These are phyloP conservation scores for Acinonyx jubatus DNA, from an alignment of 2,113 vertebrate species.

Conservation along the genomic window DNA sequence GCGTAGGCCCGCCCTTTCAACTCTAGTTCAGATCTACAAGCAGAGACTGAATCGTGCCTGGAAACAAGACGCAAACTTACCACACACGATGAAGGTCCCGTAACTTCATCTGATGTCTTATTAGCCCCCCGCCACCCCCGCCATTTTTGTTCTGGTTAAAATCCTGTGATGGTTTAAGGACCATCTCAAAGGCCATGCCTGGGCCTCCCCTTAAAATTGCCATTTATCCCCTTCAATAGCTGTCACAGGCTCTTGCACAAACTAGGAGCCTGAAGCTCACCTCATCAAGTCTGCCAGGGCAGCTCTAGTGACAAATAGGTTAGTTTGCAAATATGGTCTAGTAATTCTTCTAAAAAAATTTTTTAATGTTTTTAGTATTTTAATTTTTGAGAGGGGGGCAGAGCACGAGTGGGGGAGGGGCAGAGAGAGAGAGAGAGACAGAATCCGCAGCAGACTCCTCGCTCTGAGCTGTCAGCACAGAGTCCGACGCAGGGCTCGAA, in stretches of 20 bases:
- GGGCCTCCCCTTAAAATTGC: neutral
- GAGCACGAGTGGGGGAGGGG: too few species aligned
- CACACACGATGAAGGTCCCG: accelerated
- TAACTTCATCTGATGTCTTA: too few species aligned
- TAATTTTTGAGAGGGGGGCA: too few species aligned
- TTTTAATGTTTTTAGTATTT: too few species aligned
- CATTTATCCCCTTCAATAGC: neutral
- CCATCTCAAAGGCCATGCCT: neutral
- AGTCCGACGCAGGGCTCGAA: too few species aligned
- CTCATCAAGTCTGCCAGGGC: neutral
- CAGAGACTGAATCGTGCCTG: neutral
- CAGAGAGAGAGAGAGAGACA: too few species aligned
- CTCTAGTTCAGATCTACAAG: neutral
- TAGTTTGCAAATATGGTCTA: neutral
- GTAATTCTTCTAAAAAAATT: neutral
- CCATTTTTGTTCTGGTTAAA: neutral
- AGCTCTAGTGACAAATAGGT: neutral
- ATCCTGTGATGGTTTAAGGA: neutral
- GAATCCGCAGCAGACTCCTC: too few species aligned
- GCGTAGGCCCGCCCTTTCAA: too few species aligned
- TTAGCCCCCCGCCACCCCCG: neutral
- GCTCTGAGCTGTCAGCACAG: too few species aligned
- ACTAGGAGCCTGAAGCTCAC: neutral
- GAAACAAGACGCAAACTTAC: neutral
- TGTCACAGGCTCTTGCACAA: neutral